Evolutionary conservation across 2,113 vertebrate genomes (phyloP).

Genomic region (Grus americana): DNA sequence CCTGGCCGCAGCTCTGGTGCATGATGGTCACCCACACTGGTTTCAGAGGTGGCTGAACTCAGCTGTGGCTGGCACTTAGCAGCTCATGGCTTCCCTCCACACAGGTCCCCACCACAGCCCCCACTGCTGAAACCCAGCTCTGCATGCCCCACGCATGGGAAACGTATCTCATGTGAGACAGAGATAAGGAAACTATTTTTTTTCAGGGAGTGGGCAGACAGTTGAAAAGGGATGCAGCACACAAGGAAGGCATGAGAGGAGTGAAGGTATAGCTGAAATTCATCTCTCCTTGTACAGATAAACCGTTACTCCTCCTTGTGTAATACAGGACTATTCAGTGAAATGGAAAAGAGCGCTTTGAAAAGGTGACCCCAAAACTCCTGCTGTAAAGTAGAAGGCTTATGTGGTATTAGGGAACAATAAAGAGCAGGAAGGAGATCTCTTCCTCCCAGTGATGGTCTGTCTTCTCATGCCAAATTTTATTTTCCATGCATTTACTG

Average conservation of each 20-base stretch:
- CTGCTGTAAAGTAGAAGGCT: not conserved
- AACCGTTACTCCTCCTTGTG: not conserved
- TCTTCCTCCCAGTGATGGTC: not conserved
- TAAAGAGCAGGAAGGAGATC: not conserved
- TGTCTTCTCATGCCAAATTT: not conserved
- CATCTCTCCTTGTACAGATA: not conserved
- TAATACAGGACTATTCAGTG: not conserved
- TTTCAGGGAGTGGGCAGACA: not conserved
- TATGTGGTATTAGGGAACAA: not conserved
- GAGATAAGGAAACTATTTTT: not conserved
- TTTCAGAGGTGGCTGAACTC: not conserved
- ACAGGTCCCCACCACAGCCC: not conserved
- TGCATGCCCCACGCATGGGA: not conserved
- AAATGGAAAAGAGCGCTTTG: not conserved
- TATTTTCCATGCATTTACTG: not conserved
- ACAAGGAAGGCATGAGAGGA: rapidly evolving
- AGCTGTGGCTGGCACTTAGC: not conserved
- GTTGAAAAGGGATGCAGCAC: not conserved
- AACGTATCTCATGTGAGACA: not conserved
- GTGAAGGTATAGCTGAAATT: not conserved
- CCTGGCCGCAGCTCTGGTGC: not conserved
- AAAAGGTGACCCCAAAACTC: not conserved
- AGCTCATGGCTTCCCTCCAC: not conserved
- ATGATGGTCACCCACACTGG: not conserved
- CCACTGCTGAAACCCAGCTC: not conserved